A percentile compares a stretch with the other conserved stretches of the same genome.
phyloP scores from a whole-genome alignment of 2,888 invertebrate species.

The Calliopum simillimum region DNA sequence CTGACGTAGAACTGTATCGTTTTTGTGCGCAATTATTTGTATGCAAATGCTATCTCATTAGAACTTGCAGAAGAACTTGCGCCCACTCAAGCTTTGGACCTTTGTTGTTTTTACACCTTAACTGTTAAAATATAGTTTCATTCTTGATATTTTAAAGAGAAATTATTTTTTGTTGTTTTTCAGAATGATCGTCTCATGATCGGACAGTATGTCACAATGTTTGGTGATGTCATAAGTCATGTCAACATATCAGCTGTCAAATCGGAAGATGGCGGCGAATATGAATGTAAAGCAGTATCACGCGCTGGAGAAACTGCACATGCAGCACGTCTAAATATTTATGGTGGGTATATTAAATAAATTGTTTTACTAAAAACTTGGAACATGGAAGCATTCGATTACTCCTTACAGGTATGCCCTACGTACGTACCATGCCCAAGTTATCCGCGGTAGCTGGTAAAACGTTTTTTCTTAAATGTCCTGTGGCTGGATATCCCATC shows the following conservation, averaged over 20 bases:
- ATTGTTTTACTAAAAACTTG: neutral
- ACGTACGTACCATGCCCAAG: slow-evolving; percentile 85
- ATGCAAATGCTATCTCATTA: no score
- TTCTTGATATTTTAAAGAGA: neutral
- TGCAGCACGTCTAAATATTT: slow-evolving; percentile 88
- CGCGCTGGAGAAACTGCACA: slow-evolving; percentile 82
- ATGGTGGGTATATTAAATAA: slow-evolving; percentile 70
- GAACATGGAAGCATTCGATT: neutral
- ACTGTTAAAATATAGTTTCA: no score
- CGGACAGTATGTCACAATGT: slow-evolving; percentile 90
- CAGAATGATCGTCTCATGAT: slow-evolving; percentile 80
- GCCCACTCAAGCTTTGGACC: no score
- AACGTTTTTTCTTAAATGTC: slow-evolving; percentile 84
- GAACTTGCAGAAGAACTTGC: no score
- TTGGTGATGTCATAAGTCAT: slow-evolving; percentile 92
- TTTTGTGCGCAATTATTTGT: no score
- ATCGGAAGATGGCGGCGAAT: slow-evolving; percentile 90
- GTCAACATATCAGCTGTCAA: slow-evolving; percentile 88
- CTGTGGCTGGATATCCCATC: slow-evolving; percentile 90
- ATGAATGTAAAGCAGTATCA: slow-evolving; percentile 85
- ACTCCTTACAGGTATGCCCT: slow-evolving; percentile 74
- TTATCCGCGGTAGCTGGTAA: slow-evolving; percentile 86
- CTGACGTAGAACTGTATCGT: no score
- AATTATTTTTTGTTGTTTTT: slow-evolving; percentile 18
- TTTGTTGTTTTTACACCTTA: no score